phyloP scores from a whole-genome alignment of 2,888 invertebrate genomes.

The Zelleria hepariella region DNA sequence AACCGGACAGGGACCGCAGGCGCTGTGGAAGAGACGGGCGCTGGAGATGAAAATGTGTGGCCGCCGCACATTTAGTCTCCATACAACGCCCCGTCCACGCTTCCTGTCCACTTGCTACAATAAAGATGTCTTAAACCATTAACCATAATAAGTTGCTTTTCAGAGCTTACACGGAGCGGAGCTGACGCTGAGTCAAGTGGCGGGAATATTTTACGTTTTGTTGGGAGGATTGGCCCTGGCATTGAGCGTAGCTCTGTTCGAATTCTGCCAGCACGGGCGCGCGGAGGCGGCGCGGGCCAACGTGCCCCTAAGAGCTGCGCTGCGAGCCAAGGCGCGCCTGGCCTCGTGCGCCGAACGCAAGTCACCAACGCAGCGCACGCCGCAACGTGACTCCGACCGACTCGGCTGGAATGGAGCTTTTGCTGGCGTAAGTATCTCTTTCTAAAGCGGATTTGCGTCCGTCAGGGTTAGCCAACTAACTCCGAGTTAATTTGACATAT shows the following conservation, averaged over 20 bases:
- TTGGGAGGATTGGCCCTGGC: conserved; percentile 94
- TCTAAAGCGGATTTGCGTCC: not conserved
- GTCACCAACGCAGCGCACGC: conserved; percentile 34
- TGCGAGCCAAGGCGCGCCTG: conserved; percentile 88
- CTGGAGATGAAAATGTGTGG: too few relatives aligned
- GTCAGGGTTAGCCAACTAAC: too few relatives aligned
- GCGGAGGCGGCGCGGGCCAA: conserved; percentile 84
- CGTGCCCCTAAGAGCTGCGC: conserved; percentile 85
- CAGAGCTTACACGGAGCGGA: conserved; percentile 70
- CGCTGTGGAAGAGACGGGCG: too few relatives aligned
- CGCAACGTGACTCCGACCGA: conserved; percentile 53
- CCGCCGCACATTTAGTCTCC: too few relatives aligned
- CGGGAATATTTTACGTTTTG: conserved; percentile 99
- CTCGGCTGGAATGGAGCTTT: conserved; percentile 66
- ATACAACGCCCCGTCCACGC: too few relatives aligned
- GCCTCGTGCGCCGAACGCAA: conserved; percentile 69
- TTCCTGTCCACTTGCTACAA: too few relatives aligned
- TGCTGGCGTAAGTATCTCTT: conserved; percentile 49
- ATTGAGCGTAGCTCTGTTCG: conserved; percentile 90
- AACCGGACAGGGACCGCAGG: too few relatives aligned
- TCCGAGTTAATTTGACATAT: too few relatives aligned
- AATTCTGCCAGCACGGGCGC: conserved; percentile 95
- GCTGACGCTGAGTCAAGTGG: conserved; percentile 95
- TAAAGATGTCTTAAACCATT: not conserved
- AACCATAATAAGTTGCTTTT: not conserved